These are phyloP conservation scores for Paratilapia polleni DNA, from an alignment of 2,113 vertebrate genomes.

Conservation along the genomic window DNA sequence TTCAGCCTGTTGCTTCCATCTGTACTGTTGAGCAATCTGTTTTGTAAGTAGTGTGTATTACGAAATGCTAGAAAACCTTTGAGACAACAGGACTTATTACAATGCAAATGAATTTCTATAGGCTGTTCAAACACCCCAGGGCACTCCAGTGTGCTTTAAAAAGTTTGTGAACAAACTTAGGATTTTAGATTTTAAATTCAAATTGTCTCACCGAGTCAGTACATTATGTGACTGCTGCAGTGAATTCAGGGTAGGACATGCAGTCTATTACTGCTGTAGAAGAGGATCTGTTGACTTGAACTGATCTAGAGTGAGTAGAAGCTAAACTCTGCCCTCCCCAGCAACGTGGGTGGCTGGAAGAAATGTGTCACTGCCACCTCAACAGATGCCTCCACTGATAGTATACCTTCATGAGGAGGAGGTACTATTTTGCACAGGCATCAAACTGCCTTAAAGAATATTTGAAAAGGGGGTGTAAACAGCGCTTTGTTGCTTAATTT, in stretches of 20 bases:
- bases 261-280: neutral
- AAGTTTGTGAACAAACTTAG: neutral
- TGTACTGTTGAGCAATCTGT: conserved; percentile 16
- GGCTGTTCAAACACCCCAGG: neutral
- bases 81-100: conserved; percentile 6
- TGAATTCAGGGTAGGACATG: neutral
- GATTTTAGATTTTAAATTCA: neutral
- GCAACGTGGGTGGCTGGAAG: conserved; percentile 27
- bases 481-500: neutral
- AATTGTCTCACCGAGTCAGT: neutral
- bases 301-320: conserved; percentile 11
- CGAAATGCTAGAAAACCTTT: conserved; percentile 19
- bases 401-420: conserved; percentile 15
- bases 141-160: neutral
- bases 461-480: neutral
- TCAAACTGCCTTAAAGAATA: neutral
- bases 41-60: neutral
- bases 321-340: conserved; percentile 21
- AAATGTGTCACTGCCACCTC: conserved; percentile 43
- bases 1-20: conserved; percentile 53
- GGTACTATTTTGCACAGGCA: neutral
- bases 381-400: conserved; percentile 34
- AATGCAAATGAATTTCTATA: conserved; percentile 3
- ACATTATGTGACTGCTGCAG: neutral
- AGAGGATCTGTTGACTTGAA: neutral